Conservation (phyloP, 2,797 vertebrate genomes). For the Avahi laniger region DNA sequence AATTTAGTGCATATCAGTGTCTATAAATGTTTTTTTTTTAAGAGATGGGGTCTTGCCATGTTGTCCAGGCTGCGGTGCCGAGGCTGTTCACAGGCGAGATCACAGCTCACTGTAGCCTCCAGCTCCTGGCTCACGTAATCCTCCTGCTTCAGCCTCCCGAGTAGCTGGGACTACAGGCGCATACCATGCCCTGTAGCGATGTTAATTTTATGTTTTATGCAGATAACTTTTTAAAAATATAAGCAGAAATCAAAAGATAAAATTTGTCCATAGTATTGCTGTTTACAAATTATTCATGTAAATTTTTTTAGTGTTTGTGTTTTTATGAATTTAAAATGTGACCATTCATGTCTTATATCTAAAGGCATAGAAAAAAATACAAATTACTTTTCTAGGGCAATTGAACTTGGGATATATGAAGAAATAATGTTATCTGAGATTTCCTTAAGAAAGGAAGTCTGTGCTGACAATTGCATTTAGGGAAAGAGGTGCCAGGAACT, state of each 20-base stretch:
- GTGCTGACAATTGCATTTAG: neutral
- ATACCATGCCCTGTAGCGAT: neutral
- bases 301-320: neutral
- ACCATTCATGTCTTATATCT: neutral
- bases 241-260: constrained; percentile 26
- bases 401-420: neutral
- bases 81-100: neutral
- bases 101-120: neutral
- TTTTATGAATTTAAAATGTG: constrained; percentile 11
- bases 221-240: neutral
- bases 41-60: neutral
- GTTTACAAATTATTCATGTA: neutral
- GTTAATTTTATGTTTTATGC: neutral
- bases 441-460: neutral
- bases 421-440: neutral
- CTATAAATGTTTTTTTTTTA: neutral
- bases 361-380: neutral
- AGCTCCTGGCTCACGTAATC: neutral
- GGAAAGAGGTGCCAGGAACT: neutral
- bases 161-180: neutral
- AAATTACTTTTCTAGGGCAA: neutral
- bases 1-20: neutral
- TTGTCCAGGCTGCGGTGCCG: neutral
- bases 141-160: neutral
- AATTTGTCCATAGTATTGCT: neutral